Evolutionary conservation across 2,888 invertebrate genomes (phyloP).

Genomic region (Craniophora ligustri): DNA sequence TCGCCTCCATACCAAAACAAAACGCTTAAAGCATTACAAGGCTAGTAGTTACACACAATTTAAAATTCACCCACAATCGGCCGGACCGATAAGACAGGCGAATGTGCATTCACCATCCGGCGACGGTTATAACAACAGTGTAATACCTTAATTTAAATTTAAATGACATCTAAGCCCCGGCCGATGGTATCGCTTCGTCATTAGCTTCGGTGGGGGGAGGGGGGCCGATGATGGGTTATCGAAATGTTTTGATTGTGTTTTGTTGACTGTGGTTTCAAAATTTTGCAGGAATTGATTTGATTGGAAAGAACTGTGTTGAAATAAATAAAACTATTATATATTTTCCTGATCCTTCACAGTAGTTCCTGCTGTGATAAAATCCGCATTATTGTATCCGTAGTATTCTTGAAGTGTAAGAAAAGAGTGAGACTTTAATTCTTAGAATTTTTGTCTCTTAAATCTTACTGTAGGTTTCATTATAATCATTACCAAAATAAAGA

Average conservation of each 20-base stretch:
- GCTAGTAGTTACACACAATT: constrained; percentile 62
- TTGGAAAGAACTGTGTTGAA: too few species aligned
- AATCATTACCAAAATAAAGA: too few species aligned
- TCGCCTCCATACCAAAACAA: constrained; percentile 32
- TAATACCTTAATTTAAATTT: constrained; percentile 88
- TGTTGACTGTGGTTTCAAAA: constrained; percentile 8
- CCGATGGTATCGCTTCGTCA: constrained; percentile 73
- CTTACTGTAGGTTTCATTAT: too few species aligned
- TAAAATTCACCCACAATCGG: constrained; percentile 69
- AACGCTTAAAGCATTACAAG: constrained; percentile 52
- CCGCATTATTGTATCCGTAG: too few species aligned
- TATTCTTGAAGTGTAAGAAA: too few species aligned
- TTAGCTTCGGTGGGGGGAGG: constrained; percentile 41
- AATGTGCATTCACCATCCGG: constrained; percentile 58
- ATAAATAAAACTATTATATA: neutral
- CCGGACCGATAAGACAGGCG: constrained; percentile 66
- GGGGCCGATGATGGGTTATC: constrained; percentile 47
- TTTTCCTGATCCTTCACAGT: neutral
- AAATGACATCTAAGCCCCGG: constrained; percentile 82
- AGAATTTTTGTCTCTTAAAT: too few species aligned
- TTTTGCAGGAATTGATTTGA: neutral
- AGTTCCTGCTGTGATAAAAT: too few species aligned
- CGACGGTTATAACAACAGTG: constrained; percentile 66
- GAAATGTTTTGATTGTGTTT: constrained; percentile 36
- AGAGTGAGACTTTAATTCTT: too few species aligned